Conservation (phyloP, 2,888 invertebrate species). For the Drosophila falleni region DNA sequence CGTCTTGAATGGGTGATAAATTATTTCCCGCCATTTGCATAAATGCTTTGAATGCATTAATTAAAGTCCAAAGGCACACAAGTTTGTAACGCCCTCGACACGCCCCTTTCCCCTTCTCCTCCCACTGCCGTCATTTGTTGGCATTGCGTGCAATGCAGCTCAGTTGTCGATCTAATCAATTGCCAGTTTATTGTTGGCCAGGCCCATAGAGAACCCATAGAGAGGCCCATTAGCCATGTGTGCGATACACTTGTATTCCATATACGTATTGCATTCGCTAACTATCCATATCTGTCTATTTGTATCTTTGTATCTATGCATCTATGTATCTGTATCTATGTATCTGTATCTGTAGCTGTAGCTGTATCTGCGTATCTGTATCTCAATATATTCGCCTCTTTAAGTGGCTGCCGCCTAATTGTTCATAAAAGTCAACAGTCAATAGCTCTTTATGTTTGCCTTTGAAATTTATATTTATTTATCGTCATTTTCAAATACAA, state of each 20-base stretch:
- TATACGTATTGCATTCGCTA: constrained; percentile 50
- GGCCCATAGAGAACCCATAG: constrained; percentile 72
- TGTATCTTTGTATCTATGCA: constrained; percentile 45
- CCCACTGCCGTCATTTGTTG: constrained; percentile 44
- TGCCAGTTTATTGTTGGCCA: constrained; percentile 78
- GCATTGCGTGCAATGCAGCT: constrained; percentile 47
- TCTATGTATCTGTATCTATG: constrained; percentile 23
- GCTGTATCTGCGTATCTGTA: constrained; percentile 50
- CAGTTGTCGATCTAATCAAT: constrained; percentile 76
- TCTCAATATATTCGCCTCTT: constrained; percentile 71
- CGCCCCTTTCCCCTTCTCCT: constrained; percentile 39
- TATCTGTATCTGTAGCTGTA: constrained; percentile 61
- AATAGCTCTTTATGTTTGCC: constrained; percentile 80
- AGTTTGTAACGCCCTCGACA: constrained; percentile 65
- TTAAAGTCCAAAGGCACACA: constrained; percentile 79
- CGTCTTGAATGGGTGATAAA: constrained; percentile 83
- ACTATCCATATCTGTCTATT: constrained; percentile 46
- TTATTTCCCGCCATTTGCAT: constrained; percentile 84
- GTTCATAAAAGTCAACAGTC: constrained; percentile 79
- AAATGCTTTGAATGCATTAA: constrained; percentile 83
- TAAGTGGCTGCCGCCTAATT: constrained; percentile 79
- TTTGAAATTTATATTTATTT: constrained; percentile 80
- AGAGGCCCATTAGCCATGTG: constrained; percentile 68
- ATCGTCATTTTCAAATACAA: constrained; percentile 65
- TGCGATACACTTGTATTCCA: constrained; percentile 61